phyloP scores from a whole-genome alignment of 2,113 vertebrate genomes.

The Equus przewalskii region DNA sequence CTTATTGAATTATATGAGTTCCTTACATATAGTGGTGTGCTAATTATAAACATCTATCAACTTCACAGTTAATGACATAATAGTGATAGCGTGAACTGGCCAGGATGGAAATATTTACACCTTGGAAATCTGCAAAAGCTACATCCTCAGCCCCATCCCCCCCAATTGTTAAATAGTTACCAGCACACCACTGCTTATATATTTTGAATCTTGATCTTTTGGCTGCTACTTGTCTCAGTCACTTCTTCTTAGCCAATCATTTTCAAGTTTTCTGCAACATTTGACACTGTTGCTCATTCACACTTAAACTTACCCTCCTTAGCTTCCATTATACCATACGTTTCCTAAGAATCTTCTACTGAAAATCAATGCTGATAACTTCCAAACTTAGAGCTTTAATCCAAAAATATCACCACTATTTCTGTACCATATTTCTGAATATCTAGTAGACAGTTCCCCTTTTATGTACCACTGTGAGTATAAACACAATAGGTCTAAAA shows the following conservation, averaged over 20 bases:
- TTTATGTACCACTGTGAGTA: not conserved
- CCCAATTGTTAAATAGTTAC: not conserved
- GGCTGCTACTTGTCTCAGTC: not conserved
- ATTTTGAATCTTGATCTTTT: conserved; percentile 4
- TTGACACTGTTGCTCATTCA: not conserved
- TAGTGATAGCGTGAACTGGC: not conserved
- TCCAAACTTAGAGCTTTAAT: not conserved
- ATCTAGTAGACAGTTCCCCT: conserved; percentile 5
- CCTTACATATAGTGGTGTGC: not conserved
- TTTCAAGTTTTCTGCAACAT: not conserved
- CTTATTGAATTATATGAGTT: not conserved
- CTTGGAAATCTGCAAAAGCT: not conserved
- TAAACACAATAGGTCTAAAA: conserved; percentile 5
- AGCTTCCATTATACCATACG: not conserved
- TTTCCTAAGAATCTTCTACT: conserved; percentile 17
- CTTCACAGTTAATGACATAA: not conserved
- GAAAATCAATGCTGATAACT: not conserved
- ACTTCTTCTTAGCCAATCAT: not conserved
- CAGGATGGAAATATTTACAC: not conserved
- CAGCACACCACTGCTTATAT: not conserved
- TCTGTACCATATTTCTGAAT: not conserved
- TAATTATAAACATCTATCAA: conserved; percentile 9
- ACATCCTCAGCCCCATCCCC: not conserved
- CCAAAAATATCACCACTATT: not conserved
- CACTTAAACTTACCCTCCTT: not conserved